Percentiles rank a stretch among this genome's conserved stretches.
Conservation (phyloP, 1,140 invertebrate species). For the Asobara japonica region DNA sequence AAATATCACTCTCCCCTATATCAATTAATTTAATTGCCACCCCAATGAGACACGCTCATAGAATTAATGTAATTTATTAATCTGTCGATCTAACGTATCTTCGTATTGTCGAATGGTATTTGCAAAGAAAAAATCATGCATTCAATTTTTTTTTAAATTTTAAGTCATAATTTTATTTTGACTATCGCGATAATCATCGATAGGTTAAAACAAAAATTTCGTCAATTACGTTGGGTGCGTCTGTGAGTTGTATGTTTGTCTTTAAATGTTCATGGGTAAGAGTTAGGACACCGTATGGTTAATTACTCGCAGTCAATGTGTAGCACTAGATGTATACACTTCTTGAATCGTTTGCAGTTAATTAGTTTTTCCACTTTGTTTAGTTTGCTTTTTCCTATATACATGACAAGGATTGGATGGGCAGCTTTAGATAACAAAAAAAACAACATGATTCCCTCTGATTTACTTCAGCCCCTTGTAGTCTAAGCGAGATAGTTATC, state of each 20-base stretch:
- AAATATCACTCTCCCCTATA: not conserved
- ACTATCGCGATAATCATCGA: conserved; percentile 36
- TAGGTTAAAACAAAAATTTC: conserved; percentile 36
- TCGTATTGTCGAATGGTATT: too few relatives aligned
- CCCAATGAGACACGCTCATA: conserved; percentile 55
- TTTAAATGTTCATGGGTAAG: conserved; percentile 44
- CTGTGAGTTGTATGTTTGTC: too few relatives aligned
- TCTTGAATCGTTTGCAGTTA: conserved; percentile 22
- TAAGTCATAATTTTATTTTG: not conserved
- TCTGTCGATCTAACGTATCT: conserved; percentile 40
- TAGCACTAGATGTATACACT: conserved; percentile 11
- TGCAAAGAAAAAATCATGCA: conserved; percentile 41
- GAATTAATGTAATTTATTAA: conserved; percentile 49
- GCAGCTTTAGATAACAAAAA: conserved; percentile 33
- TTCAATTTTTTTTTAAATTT: conserved; percentile 35
- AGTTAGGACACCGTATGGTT: conserved; percentile 44
- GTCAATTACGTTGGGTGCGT: conserved; percentile 4
- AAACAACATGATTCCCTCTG: conserved; percentile 13
- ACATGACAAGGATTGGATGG: conserved; percentile 32
- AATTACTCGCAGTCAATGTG: conserved; percentile 19
- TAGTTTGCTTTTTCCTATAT: not conserved
- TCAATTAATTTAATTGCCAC: conserved; percentile 32
- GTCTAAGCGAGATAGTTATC: too few relatives aligned
- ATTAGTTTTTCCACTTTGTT: conserved; percentile 10
- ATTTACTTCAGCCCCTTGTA: conserved; percentile 14